phyloP scores from a whole-genome alignment of 2,113 vertebrate species.

The Felis chaus region DNA sequence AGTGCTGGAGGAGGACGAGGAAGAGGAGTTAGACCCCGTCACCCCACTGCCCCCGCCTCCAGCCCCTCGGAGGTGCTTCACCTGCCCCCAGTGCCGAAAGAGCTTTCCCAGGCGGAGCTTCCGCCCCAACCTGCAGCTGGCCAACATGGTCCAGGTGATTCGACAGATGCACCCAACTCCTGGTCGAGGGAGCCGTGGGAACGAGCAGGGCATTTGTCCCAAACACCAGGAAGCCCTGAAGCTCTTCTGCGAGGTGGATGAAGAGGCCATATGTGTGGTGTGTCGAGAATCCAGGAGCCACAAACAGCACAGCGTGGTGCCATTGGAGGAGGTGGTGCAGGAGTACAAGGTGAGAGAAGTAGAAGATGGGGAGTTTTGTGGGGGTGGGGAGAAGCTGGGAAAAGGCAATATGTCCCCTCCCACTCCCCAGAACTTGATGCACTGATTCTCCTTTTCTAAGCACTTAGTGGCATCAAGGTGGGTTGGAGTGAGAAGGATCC shows the following conservation, averaged over 20 bases:
- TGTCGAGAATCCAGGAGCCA: constrained; percentile 79
- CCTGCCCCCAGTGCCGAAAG: constrained; percentile 82
- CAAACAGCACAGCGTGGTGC: constrained; percentile 80
- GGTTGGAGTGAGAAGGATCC: neutral
- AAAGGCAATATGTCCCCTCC: neutral
- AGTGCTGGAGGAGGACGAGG: constrained; percentile 78
- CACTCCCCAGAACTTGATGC: neutral
- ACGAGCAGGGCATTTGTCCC: neutral
- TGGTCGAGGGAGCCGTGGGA: neutral
- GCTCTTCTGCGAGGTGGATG: constrained; percentile 81
- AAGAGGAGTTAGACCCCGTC: constrained; percentile 72
- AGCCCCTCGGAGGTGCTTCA: constrained; percentile 78
- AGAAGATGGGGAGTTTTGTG: neutral
- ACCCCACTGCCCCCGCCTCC: constrained; percentile 61
- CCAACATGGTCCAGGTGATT: constrained; percentile 84
- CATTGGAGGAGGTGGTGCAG: constrained; percentile 80
- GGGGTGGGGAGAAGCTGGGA: neutral
- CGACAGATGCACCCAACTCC: constrained; percentile 78
- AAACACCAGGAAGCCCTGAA: constrained; percentile 83
- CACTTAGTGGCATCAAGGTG: neutral
- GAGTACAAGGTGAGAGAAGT: constrained; percentile 79
- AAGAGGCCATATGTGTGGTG: constrained; percentile 82
- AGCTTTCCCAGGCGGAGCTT: constrained; percentile 77
- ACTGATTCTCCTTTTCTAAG: neutral
- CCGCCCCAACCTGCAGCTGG: constrained; percentile 81